Evolutionary conservation across 2,888 invertebrate genomes (phyloP).

Genomic region (Beris morrisii): DNA sequence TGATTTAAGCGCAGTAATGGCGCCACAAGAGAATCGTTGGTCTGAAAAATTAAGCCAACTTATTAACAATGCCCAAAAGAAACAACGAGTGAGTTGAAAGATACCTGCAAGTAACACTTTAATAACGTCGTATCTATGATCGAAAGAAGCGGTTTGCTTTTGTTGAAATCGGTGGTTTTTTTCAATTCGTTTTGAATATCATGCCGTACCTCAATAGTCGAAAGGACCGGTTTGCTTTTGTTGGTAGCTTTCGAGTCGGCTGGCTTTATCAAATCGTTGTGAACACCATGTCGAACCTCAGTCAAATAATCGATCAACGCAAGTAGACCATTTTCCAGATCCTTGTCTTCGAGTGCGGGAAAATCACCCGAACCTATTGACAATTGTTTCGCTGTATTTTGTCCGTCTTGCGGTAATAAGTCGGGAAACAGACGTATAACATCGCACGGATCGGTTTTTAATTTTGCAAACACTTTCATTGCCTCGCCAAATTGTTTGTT

Average conservation of each 20-base stretch:
- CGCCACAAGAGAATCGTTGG: conserved; percentile 92
- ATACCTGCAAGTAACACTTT: conserved; percentile 93
- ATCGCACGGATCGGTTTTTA: conserved; percentile 91
- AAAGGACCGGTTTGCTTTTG: conserved; percentile 53
- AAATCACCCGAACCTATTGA: conserved; percentile 33
- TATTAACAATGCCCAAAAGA: neutral
- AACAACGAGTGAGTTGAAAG: conserved; percentile 6
- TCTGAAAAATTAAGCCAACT: conserved; percentile 60
- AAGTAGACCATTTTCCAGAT: conserved; percentile 82
- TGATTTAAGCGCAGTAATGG: conserved; percentile 87
- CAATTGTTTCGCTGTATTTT: conserved; percentile 44
- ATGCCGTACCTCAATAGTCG: too few species aligned
- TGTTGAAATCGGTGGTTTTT: conserved; percentile 46
- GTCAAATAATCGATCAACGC: conserved; percentile 90
- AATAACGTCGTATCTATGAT: conserved; percentile 96
- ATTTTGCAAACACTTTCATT: conserved; percentile 86
- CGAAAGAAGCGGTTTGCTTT: conserved; percentile 69
- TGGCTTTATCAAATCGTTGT: conserved; percentile 49
- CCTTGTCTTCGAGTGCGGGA: conserved; percentile 70
- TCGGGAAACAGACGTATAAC: conserved; percentile 95
- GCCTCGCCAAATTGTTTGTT: conserved; percentile 86
- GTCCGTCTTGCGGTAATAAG: conserved; percentile 59
- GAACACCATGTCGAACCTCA: conserved; percentile 66
- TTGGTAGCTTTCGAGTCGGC: conserved; percentile 48
- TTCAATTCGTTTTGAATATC: conserved; percentile 57